Evolutionary conservation across 2,888 invertebrate genomes (phyloP).

Genomic region (Drosophila dives): DNA sequence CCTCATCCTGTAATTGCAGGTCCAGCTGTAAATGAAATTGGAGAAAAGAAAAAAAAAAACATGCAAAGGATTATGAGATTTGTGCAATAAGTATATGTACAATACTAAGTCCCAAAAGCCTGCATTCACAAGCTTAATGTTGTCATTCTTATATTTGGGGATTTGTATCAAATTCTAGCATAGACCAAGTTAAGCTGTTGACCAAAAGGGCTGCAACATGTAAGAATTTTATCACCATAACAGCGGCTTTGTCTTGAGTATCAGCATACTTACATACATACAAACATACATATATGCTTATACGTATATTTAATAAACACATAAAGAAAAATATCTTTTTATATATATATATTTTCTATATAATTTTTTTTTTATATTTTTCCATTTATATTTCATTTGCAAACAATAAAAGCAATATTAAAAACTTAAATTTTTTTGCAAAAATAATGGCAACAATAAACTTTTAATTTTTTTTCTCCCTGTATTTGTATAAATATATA

Average conservation of each 20-base stretch:
- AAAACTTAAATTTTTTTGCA: neutral
- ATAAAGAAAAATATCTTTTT: neutral
- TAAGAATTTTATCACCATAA: constrained; percentile 56
- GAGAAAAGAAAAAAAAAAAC: neutral
- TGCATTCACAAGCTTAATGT: constrained; percentile 8
- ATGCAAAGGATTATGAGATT: constrained; percentile 13
- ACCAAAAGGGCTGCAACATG: constrained; percentile 53
- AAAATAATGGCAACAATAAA: neutral
- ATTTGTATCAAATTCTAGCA: constrained; percentile 51
- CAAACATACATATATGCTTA: neutral
- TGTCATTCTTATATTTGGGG: constrained; percentile 38
- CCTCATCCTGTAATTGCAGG: constrained; percentile 95
- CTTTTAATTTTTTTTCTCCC: neutral
- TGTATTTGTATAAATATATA: neutral
- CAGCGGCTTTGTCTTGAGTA: constrained; percentile 27
- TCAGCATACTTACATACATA: neutral
- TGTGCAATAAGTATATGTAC: constrained; percentile 7
- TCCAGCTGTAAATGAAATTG: constrained; percentile 90
- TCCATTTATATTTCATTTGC: neutral
- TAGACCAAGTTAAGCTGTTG: constrained; percentile 51
- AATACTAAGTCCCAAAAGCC: constrained; percentile 17
- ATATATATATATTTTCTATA: neutral
- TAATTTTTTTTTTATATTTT: neutral
- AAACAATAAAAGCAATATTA: neutral
- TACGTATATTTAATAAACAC: neutral